Evolutionary conservation across 2,888 invertebrate genomes (phyloP).

Genomic region (Callyntrura guangdongensis): DNA sequence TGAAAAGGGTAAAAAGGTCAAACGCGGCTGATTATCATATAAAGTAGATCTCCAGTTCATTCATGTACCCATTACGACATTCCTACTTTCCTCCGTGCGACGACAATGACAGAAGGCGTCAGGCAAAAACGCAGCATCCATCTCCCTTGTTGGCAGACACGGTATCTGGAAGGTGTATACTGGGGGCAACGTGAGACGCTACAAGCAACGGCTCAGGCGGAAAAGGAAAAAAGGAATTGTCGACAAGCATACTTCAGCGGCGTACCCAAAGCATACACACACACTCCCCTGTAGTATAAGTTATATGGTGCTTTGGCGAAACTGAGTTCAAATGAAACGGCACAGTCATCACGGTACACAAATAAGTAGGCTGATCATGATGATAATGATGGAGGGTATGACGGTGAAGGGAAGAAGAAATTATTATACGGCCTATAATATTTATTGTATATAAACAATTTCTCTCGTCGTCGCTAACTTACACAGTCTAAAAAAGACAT

Average conservation of each 20-base stretch:
- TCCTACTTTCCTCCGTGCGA: not conserved
- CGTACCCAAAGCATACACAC: not conserved
- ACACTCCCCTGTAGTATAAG: not conserved
- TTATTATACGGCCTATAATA: not conserved
- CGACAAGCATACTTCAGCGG: not conserved
- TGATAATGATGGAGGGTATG: too few relatives aligned
- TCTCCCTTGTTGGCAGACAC: not conserved
- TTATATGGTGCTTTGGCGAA: not conserved
- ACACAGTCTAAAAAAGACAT: too few relatives aligned
- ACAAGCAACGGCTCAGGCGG: not conserved
- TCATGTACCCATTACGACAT: not conserved
- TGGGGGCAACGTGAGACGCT: slow-evolving; percentile 10
- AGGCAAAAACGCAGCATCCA: not conserved
- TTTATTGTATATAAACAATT: not conserved
- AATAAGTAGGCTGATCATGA: too few relatives aligned
- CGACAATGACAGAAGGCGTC: not conserved
- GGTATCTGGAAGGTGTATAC: not conserved
- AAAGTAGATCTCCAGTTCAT: slow-evolving; percentile 20
- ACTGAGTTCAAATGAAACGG: not conserved
- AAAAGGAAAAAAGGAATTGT: not conserved
- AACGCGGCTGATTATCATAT: slow-evolving; percentile 3
- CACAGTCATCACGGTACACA: too few relatives aligned
- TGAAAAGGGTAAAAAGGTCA: slow-evolving; percentile 32
- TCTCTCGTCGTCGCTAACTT: not conserved
- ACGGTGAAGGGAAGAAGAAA: not conserved